phyloP scores from a whole-genome alignment of 2,113 vertebrate genomes.

The Coptodon rendalli region DNA sequence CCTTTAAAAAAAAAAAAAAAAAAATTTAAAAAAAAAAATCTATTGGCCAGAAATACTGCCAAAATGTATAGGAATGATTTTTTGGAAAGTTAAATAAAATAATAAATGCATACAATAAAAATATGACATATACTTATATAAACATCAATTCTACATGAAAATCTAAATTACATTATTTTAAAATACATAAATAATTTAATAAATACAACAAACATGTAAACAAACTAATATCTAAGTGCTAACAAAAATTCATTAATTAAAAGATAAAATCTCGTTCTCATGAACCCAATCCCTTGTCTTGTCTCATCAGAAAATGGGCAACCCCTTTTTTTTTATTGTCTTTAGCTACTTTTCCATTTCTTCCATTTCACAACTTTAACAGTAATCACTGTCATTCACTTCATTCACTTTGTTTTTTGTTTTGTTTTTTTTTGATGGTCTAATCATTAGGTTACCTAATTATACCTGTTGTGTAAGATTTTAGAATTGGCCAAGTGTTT shows the following conservation, averaged over 20 bases:
- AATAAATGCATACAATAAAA: too few relatives aligned
- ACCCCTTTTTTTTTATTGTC: neutral
- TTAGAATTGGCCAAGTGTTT: neutral
- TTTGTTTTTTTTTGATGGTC: neutral
- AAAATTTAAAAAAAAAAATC: too few relatives aligned
- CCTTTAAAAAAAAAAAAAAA: too few relatives aligned
- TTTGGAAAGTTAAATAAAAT: too few relatives aligned
- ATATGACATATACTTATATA: too few relatives aligned
- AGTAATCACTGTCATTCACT: neutral
- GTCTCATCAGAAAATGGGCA: neutral
- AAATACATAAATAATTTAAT: neutral
- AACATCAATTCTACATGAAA: too few relatives aligned
- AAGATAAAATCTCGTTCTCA: neutral
- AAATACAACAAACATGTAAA: neutral
- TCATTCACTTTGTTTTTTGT: too few relatives aligned
- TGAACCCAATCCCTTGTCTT: neutral
- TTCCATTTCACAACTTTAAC: too few relatives aligned
- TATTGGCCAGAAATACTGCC: too few relatives aligned
- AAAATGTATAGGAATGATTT: too few relatives aligned
- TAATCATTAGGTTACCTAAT: neutral
- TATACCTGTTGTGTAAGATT: neutral
- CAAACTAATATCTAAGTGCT: neutral
- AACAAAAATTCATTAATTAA: neutral
- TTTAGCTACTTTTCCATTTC: neutral
- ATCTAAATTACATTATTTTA: too few relatives aligned